Evolutionary conservation across 2,113 vertebrate genomes (phyloP).

Genomic region (Sialia sialis): DNA sequence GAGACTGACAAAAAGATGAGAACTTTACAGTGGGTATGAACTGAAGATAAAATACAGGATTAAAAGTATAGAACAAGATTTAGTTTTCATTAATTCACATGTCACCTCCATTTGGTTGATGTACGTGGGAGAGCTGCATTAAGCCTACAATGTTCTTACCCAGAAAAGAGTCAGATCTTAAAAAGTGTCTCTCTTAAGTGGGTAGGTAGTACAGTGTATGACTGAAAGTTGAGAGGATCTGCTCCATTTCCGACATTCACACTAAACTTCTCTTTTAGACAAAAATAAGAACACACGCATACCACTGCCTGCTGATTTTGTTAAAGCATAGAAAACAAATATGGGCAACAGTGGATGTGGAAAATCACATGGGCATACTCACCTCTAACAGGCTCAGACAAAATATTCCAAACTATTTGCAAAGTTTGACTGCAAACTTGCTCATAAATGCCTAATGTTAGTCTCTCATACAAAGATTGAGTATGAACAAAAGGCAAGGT

Average conservation of each 20-base stretch:
- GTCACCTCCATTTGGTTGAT: not conserved
- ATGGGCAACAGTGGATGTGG: not conserved
- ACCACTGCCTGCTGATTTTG: not conserved
- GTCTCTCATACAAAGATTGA: not conserved
- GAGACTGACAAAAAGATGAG: not conserved
- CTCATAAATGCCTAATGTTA: not conserved
- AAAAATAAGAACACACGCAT: not conserved
- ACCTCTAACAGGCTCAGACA: not conserved
- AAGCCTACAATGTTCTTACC: not conserved
- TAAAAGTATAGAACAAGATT: conserved; percentile 1
- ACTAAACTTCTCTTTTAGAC: not conserved
- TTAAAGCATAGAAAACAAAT: not conserved
- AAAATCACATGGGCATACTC: not conserved
- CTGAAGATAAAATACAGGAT: not conserved
- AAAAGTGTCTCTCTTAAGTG: not conserved
- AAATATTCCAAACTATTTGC: not conserved
- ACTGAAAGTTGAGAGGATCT: not conserved
- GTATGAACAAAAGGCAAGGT: not conserved
- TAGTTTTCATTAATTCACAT: conserved; percentile 36
- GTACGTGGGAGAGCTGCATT: not conserved
- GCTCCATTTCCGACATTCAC: not conserved
- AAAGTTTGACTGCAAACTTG: not conserved
- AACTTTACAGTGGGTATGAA: not conserved
- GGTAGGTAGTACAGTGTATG: conserved; percentile 14
- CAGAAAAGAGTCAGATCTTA: not conserved